These are phyloP conservation scores for Patiria pectinifera DNA, from an alignment of 53 echinoderm and acorn worm species.

Conservation along the genomic window DNA sequence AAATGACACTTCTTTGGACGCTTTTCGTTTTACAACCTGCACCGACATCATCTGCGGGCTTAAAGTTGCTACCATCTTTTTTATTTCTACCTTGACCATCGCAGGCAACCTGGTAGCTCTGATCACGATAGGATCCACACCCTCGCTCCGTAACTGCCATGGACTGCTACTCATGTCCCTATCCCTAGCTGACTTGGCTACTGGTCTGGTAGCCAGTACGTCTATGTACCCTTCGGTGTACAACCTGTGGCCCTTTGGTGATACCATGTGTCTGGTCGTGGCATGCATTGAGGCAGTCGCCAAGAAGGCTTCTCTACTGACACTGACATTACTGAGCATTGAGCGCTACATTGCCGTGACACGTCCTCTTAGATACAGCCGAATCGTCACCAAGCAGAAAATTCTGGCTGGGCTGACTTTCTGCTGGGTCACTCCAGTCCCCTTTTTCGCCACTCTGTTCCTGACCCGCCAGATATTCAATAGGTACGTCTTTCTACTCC, in stretches of 20 bases:
- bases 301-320: slow-evolving; percentile 31
- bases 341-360: slow-evolving; percentile 57
- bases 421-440: slow-evolving; percentile 11
- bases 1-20: neutral
- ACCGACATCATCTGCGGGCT: slow-evolving; percentile 3
- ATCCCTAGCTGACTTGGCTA: slow-evolving; percentile 20
- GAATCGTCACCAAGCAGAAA: slow-evolving; percentile 17
- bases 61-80: neutral
- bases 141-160: slow-evolving; percentile 42
- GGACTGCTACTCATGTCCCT: slow-evolving; percentile 10
- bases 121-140: neutral
- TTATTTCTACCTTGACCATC: neutral
- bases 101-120: slow-evolving; percentile 18
- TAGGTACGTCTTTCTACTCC: neutral
- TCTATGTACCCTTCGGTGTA: slow-evolving; percentile 28
- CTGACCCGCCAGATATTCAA: neutral
- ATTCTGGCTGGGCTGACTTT: neutral
- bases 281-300: slow-evolving; percentile 1
- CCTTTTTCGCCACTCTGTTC: neutral
- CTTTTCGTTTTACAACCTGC: neutral
- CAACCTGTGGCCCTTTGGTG: slow-evolving; percentile 29
- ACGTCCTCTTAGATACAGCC: slow-evolving; percentile 23
- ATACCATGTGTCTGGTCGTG: neutral
- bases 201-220: neutral
- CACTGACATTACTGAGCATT: slow-evolving; percentile 27